Evolutionary conservation across 1,140 invertebrate genomes (phyloP), one percentile per base, ranked within the genome.

Genomic region (Bombus balteatus): DNA sequence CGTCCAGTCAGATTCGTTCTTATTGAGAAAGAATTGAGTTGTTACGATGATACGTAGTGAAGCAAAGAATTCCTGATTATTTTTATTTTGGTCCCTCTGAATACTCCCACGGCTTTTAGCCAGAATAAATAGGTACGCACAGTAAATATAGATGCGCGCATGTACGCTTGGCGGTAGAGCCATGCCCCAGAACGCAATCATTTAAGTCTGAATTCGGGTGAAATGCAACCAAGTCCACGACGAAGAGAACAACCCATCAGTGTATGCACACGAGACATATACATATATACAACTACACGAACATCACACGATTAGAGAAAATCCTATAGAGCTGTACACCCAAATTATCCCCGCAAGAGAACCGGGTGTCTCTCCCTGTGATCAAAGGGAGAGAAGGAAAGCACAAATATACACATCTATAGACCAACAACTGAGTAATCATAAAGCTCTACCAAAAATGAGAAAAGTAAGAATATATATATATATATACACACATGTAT

Each of bases 41-140:
- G 13, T 59, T 10, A 15, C 39, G 3, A n/a, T 43, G 15, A 53
- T 37, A 86, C 28, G 5, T 57, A 73, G 37, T 18, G 68, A 84
- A 72, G 34, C 34, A 39, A 70, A 72, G 62, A 57, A 65, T 43
- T 80, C 25, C 9, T 70, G 12, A 39, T 41, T 72, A 5, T 15
- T 62, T 77, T 47, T 77, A 37, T 3, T 57, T 76, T 59, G 15
- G 1, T 77, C 22, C 41, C 41, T 73, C 8, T 59, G 68, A 83
- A 68, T 53, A 53, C 72, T 34, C 37, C 75, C 5, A 28, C 66
- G 76, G 66, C 76, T 79, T 62, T 59, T 47, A 28, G 47, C n/a
- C 47, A 77, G 18, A 41, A 66, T 86, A 90, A 78, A 83, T 92
- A 91, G 89, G 89, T 92, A 92, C 88, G 91, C 89, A 92, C 74